Base-by-base conservation (phyloP, 2,113 vertebrate species). In the Microcebus ravelobensis region DNA sequence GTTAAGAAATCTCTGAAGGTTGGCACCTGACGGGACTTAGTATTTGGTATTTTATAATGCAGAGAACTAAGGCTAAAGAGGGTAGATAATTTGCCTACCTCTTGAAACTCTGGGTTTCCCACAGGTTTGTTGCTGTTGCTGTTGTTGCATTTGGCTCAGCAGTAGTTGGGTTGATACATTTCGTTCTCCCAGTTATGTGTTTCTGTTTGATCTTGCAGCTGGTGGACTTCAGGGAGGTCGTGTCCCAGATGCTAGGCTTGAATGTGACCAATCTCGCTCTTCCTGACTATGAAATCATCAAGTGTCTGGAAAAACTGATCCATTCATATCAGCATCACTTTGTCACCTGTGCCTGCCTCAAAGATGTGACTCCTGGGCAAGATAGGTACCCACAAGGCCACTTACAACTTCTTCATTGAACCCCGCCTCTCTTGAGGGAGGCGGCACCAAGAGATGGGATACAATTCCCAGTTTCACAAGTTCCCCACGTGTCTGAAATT, bases 221-320 rank as follows among this genome's bases (percentile, higher is more conserved):
- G 98, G 61, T 98, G 87, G 99, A 99, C 96, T 99, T 99, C 98
- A 98, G 98, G 80, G 99, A 98, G 81, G 99, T 99, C 29, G 91
- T 99, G 48, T 99, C 99, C 0, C 98, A 90, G 85, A 99, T 99
- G 98, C 92, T 99, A 85, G 99, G 99, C 57, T 97, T 99, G 42
- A 97, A 99, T 27, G 42, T 98, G 91, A 92, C 97, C 65, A 95
- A 80, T 17, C 96, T 98, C 6, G 97, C 98, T 36, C 97, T 99
- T 74, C 99, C 99, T 20, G 99, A 99, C 92, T 98, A 99, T 76
- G 99, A 99, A 98, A 99, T 99, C 96, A 98, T 99, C 96, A 99
- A 98, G 73, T 76, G 96, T 36, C 99, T 99, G 20, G 99, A 99
- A 42, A 96, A 97, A 45, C 89, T 99, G 97, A 98, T 99, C 96